Percentiles rank a stretch among this genome's conserved stretches.
Evolutionary conservation across 2,797 vertebrate genomes (phyloP).

Genomic region (Aplochiton taeniatus): DNA sequence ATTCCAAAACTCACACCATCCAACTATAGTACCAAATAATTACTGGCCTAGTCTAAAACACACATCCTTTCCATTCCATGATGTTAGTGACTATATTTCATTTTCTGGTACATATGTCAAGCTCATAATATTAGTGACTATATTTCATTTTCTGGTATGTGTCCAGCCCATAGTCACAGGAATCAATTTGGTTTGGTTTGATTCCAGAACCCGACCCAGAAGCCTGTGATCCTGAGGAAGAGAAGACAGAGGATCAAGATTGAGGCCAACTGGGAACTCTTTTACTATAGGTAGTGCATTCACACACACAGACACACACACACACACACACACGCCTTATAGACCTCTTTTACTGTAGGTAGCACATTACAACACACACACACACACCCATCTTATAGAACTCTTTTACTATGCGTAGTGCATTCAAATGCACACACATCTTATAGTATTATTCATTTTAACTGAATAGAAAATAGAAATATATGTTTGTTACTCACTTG

Average conservation of each 20-base stretch:
- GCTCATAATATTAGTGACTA: no score
- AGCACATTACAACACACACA: conserved; percentile 14
- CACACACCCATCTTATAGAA: conserved; percentile 68
- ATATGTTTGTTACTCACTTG: no score
- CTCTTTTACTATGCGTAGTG: conserved; percentile 96
- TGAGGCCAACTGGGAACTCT: conserved; percentile 98
- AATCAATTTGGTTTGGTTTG: conserved; percentile 15
- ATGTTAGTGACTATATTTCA: not conserved
- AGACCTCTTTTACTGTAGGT: conserved; percentile 98
- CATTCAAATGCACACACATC: not conserved
- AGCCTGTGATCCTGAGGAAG: conserved; percentile 96
- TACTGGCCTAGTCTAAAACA: not conserved
- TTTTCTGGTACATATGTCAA: no score
- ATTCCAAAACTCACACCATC: conserved; percentile 5
- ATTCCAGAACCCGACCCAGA: conserved; percentile 92
- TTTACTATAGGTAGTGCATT: conserved; percentile 89
- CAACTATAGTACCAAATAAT: conserved; percentile 6
- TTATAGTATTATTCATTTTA: not conserved
- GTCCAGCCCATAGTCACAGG: not conserved
- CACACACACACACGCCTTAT: not conserved
- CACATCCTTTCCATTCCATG: not conserved
- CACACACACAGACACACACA: not conserved
- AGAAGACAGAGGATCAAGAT: conserved; percentile 98
- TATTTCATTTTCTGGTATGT: no score
- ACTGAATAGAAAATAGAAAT: no score